These are phyloP conservation scores for Merops nubicus DNA, from an alignment of 2,113 vertebrate species.

Conservation along the genomic window DNA sequence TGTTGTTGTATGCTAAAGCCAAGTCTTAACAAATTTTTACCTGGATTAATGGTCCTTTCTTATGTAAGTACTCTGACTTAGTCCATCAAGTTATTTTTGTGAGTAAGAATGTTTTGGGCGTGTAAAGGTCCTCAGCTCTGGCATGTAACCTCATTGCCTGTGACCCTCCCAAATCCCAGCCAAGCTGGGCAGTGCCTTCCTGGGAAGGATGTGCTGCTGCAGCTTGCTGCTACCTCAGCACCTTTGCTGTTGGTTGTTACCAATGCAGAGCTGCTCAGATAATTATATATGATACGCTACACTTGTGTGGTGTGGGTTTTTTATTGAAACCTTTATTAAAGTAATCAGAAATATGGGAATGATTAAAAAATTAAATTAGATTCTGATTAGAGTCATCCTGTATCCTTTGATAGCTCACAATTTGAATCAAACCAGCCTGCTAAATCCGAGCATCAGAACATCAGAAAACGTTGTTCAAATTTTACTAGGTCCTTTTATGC, in stretches of 20 bases:
- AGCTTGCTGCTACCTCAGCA: background rate
- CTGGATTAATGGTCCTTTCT: background rate
- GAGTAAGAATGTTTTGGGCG: background rate
- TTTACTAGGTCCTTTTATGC: background rate
- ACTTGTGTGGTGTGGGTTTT: background rate
- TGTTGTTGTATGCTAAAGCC: fast-evolving
- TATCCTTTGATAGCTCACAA: background rate
- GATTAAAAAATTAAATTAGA: background rate
- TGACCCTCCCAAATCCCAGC: fast-evolving
- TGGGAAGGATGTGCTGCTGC: fast-evolving
- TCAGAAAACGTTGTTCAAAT: background rate
- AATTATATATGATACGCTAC: background rate
- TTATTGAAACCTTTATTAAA: background rate
- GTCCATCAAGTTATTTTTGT: fast-evolving
- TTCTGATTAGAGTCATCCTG: background rate
- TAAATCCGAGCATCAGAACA: background rate
- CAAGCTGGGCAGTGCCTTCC: no score
- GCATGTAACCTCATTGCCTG: fast-evolving
- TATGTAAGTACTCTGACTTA: background rate
- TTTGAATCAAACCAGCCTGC: background rate
- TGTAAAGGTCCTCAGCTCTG: background rate
- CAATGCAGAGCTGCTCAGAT: background rate
- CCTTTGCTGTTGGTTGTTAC: background rate
- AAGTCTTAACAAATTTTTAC: background rate
- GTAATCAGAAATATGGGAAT: background rate